phyloP scores from a whole-genome alignment of 2,113 vertebrate species.

The Hemiscyllium ocellatum region DNA sequence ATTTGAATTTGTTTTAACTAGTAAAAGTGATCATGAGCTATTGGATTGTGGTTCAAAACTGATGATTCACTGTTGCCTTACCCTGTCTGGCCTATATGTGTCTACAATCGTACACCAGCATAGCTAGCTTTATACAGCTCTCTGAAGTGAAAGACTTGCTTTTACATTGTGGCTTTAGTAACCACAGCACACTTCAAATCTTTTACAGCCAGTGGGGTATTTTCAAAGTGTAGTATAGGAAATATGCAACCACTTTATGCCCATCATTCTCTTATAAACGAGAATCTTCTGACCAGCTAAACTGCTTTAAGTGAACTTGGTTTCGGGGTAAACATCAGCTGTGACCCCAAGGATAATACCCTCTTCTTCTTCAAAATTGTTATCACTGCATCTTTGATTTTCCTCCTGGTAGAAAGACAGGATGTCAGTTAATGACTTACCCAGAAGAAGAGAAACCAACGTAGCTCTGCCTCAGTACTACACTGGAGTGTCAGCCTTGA shows the following conservation, averaged over 20 bases:
- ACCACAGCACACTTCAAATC: neutral
- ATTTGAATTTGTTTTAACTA: neutral
- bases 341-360: too few species aligned
- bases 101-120: too few species aligned
- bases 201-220: neutral
- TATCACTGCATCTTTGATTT: neutral
- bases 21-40: too few species aligned
- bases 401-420: fast-evolving
- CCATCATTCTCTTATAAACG: neutral
- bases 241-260: neutral
- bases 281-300: neutral
- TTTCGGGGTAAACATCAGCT: neutral
- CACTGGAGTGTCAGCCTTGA: neutral
- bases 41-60: too few species aligned
- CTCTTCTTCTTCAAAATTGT: too few species aligned
- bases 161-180: neutral
- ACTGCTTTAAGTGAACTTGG: neutral
- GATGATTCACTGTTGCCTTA: too few species aligned
- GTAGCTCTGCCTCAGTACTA: neutral
- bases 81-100: too few species aligned
- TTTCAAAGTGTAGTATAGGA: neutral
- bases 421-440: too few species aligned
- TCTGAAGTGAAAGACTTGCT: neutral
- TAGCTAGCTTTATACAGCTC: too few species aligned
- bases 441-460: too few species aligned